These are phyloP conservation scores for Circaetus cinerascens DNA, from an alignment of 2,113 vertebrate genomes.

Conservation along the genomic window DNA sequence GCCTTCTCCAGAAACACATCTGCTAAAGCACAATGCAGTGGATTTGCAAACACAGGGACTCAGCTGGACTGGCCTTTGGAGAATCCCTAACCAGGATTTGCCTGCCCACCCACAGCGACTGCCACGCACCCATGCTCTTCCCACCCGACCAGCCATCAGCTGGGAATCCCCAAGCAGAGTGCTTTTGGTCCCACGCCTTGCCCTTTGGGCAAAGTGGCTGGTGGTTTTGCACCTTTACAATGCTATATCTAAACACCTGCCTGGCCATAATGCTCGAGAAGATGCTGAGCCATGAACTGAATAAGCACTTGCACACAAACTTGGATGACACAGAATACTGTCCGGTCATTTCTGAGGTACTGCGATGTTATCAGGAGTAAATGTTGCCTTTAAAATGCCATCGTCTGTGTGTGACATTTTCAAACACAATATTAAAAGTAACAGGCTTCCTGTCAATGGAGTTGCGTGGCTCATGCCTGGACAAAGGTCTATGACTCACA, in stretches of 20 bases:
- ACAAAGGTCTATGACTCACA: neutral
- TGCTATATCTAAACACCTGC: neutral
- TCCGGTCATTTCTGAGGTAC: neutral
- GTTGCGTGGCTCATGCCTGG: neutral
- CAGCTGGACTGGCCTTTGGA: neutral
- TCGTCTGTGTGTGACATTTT: neutral
- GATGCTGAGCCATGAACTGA: neutral
- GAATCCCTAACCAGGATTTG: neutral
- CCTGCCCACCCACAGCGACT: fast-evolving
- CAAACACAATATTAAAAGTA: neutral
- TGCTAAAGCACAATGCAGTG: neutral
- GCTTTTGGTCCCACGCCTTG: fast-evolving
- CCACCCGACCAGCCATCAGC: fast-evolving
- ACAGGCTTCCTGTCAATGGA: neutral
- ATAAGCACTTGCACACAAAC: neutral
- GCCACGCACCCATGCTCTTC: neutral
- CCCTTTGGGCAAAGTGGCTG: neutral
- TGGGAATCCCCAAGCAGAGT: neutral
- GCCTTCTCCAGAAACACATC: neutral
- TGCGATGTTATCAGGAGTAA: neutral
- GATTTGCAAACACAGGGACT: neutral
- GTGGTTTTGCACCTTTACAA: neutral
- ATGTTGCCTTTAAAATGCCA: neutral
- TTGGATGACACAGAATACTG: neutral
- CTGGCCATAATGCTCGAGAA: neutral